Evolutionary conservation across 23 tunicate genomes (phyloP).

Genomic region (Trididemnum miniatum): DNA sequence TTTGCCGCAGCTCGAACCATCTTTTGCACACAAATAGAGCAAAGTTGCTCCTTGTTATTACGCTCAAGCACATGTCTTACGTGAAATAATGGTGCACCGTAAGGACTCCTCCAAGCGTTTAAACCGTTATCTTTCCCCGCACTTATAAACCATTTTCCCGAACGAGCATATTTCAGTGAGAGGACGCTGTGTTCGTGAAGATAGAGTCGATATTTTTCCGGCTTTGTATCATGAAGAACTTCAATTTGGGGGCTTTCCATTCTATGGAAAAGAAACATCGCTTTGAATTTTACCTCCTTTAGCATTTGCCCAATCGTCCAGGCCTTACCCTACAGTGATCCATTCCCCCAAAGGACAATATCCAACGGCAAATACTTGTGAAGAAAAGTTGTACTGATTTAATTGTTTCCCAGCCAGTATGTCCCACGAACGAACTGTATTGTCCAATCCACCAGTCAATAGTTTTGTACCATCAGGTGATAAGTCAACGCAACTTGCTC

Average conservation of each 20-base stretch:
- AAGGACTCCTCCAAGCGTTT: conserved; percentile 92
- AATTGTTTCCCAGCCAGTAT: conserved; percentile 76
- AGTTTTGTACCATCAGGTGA: conserved; percentile 95
- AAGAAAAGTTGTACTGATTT: conserved; percentile 67
- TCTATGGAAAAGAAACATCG: conserved; percentile 32
- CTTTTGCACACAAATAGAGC: no score
- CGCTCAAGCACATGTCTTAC: no score
- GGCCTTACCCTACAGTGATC: conserved; percentile 94
- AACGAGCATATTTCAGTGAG: conserved; percentile 86
- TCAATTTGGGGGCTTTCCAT: conserved; percentile 89
- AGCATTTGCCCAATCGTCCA: no score
- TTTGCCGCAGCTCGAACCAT: no score
- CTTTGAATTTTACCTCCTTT: no score
- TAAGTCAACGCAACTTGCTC: conserved; percentile 92
- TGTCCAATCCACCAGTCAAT: conserved; percentile 97
- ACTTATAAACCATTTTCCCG: conserved; percentile 91
- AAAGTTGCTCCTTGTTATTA: no score
- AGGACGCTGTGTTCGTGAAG: conserved; percentile 91
- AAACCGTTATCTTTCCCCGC: conserved; percentile 93
- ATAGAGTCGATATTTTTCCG: conserved; percentile 88
- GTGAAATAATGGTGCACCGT: conserved; percentile 87
- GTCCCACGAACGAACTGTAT: conserved; percentile 96
- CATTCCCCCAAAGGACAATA: conserved; percentile 92
- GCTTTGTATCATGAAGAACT: conserved; percentile 79
- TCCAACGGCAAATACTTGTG: conserved; percentile 96